These are phyloP conservation scores for Pegoplata infirma DNA, from an alignment of 2,888 invertebrate genomes.

Conservation along the genomic window DNA sequence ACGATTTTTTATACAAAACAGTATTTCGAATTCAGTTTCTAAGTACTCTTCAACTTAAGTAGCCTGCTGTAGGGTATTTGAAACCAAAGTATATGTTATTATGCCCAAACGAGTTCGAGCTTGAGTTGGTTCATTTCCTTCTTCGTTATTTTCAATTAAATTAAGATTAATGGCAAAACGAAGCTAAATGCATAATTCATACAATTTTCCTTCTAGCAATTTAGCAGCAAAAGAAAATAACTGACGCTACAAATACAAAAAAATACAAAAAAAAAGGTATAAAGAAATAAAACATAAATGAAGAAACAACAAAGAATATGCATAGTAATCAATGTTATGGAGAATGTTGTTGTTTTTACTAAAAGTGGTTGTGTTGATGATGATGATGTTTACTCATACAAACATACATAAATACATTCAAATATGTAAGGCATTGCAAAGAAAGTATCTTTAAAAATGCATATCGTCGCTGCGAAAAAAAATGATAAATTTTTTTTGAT, in stretches of 20 bases:
- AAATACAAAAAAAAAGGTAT: neutral
- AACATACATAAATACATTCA: neutral
- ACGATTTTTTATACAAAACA: too few species aligned
- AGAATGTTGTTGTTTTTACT: neutral
- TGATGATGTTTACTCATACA: conserved; percentile 8
- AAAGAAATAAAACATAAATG: conserved; percentile 5
- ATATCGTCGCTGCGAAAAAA: too few species aligned
- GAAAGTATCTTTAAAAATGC: too few species aligned
- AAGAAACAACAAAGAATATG: conserved; percentile 30
- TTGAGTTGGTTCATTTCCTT: conserved; percentile 42
- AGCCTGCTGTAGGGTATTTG: neutral
- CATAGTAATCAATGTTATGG: conserved; percentile 47
- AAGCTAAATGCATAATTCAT: conserved; percentile 59
- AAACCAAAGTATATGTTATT: too few species aligned
- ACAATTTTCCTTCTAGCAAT: conserved; percentile 43
- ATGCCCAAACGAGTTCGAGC: conserved; percentile 36
- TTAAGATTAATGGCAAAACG: conserved; percentile 59
- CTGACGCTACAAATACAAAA: conserved; percentile 33
- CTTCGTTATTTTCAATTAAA: conserved; percentile 58
- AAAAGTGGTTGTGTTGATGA: neutral
- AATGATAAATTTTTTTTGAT: too few species aligned
- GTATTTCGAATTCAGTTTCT: too few species aligned
- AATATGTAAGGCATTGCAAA: too few species aligned
- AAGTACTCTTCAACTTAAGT: too few species aligned
- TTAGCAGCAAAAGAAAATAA: conserved; percentile 40